Conservation (phyloP, 2,888 invertebrate genomes). For the Nyleta sp. region DNA sequence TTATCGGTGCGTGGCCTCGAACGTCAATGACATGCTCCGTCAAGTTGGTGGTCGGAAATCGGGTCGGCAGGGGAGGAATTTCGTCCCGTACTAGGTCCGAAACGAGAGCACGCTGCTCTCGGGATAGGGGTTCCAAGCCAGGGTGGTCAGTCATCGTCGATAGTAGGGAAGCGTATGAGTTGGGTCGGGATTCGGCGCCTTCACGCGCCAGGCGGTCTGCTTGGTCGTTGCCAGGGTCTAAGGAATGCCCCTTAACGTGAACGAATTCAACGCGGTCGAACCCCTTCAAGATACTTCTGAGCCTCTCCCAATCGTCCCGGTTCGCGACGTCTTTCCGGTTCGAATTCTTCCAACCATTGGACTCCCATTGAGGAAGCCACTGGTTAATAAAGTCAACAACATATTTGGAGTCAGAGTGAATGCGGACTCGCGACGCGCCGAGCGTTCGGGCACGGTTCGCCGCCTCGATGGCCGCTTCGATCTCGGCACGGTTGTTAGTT, state of each 20-base stretch:
- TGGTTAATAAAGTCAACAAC: background rate
- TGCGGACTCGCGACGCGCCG: background rate
- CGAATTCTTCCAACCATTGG: background rate
- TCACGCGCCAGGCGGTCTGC: background rate
- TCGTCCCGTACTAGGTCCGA: too few relatives aligned
- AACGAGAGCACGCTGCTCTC: too few relatives aligned
- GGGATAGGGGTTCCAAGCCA: too few relatives aligned
- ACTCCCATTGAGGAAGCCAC: slow-evolving; percentile 1
- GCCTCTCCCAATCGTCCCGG: background rate
- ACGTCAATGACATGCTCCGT: too few relatives aligned
- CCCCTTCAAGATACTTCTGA: background rate
- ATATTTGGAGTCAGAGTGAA: slow-evolving; percentile 2
- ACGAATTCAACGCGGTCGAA: background rate
- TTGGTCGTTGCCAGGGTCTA: background rate
- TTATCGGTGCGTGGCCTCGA: too few relatives aligned
- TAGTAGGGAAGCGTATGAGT: too few relatives aligned
- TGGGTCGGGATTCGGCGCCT: too few relatives aligned
- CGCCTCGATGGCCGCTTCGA: background rate
- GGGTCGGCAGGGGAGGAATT: too few relatives aligned
- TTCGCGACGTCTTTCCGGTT: background rate
- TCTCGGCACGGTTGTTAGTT: too few relatives aligned
- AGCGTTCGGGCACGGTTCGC: background rate
- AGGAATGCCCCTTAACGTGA: background rate
- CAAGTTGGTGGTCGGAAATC: too few relatives aligned
- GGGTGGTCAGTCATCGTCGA: too few relatives aligned